These are phyloP conservation scores for Manis crassicaudata DNA, from an alignment of 2,797 vertebrate genomes.

Conservation along the genomic window DNA sequence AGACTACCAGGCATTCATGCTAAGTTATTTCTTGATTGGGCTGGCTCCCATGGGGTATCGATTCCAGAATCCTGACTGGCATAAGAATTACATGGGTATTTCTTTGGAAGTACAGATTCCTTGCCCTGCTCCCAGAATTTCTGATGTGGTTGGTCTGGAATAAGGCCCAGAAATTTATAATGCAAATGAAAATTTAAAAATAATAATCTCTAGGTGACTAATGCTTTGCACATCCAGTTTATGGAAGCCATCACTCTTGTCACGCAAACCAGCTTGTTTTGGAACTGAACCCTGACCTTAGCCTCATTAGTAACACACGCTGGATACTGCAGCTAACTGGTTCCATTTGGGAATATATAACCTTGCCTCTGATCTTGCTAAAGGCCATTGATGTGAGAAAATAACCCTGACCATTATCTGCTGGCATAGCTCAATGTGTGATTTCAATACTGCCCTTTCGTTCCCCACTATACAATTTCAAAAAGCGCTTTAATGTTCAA, in stretches of 20 bases:
- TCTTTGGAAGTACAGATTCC: neutral
- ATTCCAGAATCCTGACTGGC: neutral
- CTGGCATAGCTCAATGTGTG: constrained; percentile 7
- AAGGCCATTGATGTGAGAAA: constrained; percentile 55
- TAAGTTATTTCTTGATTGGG: neutral
- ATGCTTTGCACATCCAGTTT: neutral
- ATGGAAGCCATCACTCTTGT: neutral
- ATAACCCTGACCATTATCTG: constrained; percentile 48
- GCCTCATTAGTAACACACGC: constrained; percentile 65
- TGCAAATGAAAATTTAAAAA: neutral
- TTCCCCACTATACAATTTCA: constrained; percentile 51
- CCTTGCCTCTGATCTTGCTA: constrained; percentile 74
- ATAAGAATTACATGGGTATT: neutral
- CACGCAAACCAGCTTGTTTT: constrained; percentile 22
- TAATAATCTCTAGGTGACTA: neutral
- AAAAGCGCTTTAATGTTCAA: constrained; percentile 73
- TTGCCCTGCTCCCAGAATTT: neutral
- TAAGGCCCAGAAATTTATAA: constrained; percentile 28
- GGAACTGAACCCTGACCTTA: constrained; percentile 66
- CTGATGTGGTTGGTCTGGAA: constrained; percentile 34
- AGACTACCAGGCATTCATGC: neutral
- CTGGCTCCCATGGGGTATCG: neutral
- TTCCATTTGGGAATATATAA: constrained; percentile 49
- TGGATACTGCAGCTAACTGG: constrained; percentile 53
- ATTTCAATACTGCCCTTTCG: constrained; percentile 56